Conservation (phyloP, 2,797 vertebrate species). For the Macrochelys suwanniensis region DNA sequence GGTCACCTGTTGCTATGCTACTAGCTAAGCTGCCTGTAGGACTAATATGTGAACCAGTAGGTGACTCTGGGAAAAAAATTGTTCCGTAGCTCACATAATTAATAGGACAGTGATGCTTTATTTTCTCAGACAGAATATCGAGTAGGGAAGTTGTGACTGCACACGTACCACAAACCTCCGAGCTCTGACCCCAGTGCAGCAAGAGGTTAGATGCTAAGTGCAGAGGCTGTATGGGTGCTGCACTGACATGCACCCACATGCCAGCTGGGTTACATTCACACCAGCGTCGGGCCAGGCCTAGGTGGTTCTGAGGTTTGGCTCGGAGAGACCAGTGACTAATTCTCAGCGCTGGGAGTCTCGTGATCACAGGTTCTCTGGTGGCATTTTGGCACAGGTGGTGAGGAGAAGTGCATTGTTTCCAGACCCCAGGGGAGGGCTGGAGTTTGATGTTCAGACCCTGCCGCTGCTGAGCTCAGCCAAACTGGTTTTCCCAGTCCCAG, state of each 20-base stretch:
- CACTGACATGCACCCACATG: not conserved
- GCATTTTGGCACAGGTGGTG: not conserved
- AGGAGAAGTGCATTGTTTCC: not conserved
- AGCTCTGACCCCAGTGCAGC: not conserved
- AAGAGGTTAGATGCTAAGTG: not conserved
- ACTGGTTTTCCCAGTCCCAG: not conserved
- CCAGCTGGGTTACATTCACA: not conserved
- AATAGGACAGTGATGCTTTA: conserved; percentile 65
- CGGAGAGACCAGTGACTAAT: not conserved
- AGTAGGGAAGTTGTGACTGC: not conserved
- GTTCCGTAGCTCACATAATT: conserved; percentile 63
- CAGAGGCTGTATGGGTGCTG: not conserved
- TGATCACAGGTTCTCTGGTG: not conserved
- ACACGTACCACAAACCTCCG: accelerated
- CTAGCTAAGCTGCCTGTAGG: conserved; percentile 73
- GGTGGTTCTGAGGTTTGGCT: not conserved
- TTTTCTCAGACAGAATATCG: conserved; percentile 26
- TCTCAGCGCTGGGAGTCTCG: not conserved
- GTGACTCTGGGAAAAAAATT: conserved; percentile 71
- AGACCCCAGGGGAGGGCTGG: accelerated
- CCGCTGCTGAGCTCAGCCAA: not conserved
- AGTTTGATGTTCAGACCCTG: not conserved
- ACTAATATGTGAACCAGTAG: conserved; percentile 62
- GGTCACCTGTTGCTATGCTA: conserved; percentile 80
- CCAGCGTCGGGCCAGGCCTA: not conserved